Evolutionary conservation across 2,113 vertebrate genomes (phyloP), one percentile per base, ranked within the genome.

Genomic region (Ptychochromis oligacanthus): DNA sequence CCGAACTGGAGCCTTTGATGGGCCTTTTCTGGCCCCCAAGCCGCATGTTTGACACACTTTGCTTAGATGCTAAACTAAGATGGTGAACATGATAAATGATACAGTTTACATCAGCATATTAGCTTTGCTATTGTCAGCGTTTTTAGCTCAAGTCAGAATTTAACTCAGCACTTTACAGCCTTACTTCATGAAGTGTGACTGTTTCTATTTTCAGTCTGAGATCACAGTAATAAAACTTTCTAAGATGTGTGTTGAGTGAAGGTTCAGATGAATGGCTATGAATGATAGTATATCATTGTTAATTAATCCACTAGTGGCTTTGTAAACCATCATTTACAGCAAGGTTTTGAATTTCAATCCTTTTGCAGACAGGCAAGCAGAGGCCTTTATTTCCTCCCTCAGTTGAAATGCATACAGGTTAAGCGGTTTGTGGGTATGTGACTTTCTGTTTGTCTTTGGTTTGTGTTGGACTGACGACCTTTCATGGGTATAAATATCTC

Each of bases 291-390:
- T 1, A 0, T 14, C 46, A 72, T 72, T 67, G 46, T 49, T 72
- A 72, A 72, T 72, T 72, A 72, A 72, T 54, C 26, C 46, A 72
- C 28, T 3, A 6, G 17, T 52, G 15, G 24, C 18, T 67, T 67
- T 67, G 5, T 46, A 67, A 72, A 46, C 4, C 67, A 52, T 72
- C 65, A 52, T 72, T 52, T 43, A 34, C 26, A 31, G 26, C 26
- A 52, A 72, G 67, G 67, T 54, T 72, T 72, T 72, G 46, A 54
- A 72, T 72, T 72, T 72, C 67, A 72, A 72, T 24, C 26, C 18
- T 31, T 52, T 54, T 11, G 18, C 67, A 54, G 26, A 9, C 6
- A 34, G 67, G 4, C 17, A 31, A 14, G 67, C 26, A 54, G 24
- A 72, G 26, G 26, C 67, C 46, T 72, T 72, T 54, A 14, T 72